These are phyloP conservation scores for Timema podura DNA, from an alignment of 2,888 invertebrate genomes.

Conservation along the genomic window DNA sequence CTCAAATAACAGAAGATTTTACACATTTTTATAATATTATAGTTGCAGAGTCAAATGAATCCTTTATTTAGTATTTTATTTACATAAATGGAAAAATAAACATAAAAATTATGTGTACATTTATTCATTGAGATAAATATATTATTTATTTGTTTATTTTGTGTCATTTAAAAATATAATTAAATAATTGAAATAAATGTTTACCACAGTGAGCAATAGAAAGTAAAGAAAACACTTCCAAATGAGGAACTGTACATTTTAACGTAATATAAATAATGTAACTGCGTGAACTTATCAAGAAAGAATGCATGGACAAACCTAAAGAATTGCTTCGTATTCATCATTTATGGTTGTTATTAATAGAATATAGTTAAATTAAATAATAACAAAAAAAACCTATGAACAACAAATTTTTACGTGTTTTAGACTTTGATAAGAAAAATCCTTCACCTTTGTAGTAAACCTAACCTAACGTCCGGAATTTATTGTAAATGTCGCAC, in stretches of 20 bases:
- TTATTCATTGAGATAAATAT: no score
- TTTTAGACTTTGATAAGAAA: slow-evolving; percentile 15
- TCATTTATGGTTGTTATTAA: slow-evolving; percentile 28
- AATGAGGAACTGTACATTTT: neutral
- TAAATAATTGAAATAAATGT: no score
- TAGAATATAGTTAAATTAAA: neutral
- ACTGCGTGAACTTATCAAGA: neutral
- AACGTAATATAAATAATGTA: neutral
- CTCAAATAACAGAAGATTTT: no score
- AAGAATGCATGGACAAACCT: neutral
- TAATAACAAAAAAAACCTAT: neutral
- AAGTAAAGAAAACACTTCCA: neutral
- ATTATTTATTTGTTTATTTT: no score
- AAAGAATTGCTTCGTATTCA: slow-evolving; percentile 27
- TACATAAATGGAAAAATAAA: no score
- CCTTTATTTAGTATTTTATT: no score
- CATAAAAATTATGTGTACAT: no score
- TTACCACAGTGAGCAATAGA: no score
- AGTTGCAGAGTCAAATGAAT: no score
- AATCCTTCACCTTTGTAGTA: neutral
- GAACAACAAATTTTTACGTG: slow-evolving; percentile 3
- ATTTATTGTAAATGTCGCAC: no score
- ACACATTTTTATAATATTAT: no score
- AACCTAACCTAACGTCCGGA: neutral
- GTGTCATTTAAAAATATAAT: no score